These are phyloP conservation scores for Leptinotarsa lineolata DNA, from an alignment of 1,140 invertebrate species.

Conservation along the genomic window DNA sequence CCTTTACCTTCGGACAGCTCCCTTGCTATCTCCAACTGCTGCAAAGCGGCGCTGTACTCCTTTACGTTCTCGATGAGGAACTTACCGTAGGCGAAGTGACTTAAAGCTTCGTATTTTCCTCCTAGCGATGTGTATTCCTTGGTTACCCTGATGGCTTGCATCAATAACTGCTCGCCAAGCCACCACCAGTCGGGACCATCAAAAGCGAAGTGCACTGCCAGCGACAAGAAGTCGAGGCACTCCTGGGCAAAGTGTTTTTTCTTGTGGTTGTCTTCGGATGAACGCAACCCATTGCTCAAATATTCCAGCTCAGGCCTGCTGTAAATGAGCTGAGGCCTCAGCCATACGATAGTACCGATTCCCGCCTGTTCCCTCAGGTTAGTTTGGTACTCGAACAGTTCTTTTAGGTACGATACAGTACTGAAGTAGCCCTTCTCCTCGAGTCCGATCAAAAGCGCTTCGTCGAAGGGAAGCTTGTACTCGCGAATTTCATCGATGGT, in stretches of 20 bases:
- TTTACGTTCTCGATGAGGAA: conserved; percentile 61
- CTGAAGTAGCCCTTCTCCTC: conserved; percentile 58
- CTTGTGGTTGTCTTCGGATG: conserved; percentile 55
- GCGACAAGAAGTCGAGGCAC: conserved; percentile 55
- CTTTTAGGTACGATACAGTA: conserved; percentile 58
- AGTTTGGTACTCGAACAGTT: conserved; percentile 61
- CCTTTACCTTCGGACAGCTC: conserved; percentile 47
- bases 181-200: conserved; percentile 62
- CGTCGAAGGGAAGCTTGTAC: conserved; percentile 57
- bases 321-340: conserved; percentile 34
- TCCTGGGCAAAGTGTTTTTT: conserved; percentile 43
- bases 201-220: conserved; percentile 59
- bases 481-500: conserved; percentile 34
- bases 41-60: conserved; percentile 46
- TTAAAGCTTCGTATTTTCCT: conserved; percentile 56
- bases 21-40: conserved; percentile 48
- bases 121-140: conserved; percentile 56
- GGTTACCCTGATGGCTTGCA: conserved; percentile 55
- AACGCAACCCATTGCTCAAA: conserved; percentile 55
- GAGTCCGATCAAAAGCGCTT: conserved; percentile 61
- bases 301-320: conserved; percentile 55
- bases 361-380: conserved; percentile 57
- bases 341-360: conserved; percentile 54
- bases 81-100: conserved; percentile 61
- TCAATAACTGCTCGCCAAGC: conserved; percentile 63